A percentile compares a stretch with the other conserved stretches of the same genome.
Evolutionary conservation across 1,140 invertebrate species (phyloP).

Genomic region (Drosophila pectinifera): DNA sequence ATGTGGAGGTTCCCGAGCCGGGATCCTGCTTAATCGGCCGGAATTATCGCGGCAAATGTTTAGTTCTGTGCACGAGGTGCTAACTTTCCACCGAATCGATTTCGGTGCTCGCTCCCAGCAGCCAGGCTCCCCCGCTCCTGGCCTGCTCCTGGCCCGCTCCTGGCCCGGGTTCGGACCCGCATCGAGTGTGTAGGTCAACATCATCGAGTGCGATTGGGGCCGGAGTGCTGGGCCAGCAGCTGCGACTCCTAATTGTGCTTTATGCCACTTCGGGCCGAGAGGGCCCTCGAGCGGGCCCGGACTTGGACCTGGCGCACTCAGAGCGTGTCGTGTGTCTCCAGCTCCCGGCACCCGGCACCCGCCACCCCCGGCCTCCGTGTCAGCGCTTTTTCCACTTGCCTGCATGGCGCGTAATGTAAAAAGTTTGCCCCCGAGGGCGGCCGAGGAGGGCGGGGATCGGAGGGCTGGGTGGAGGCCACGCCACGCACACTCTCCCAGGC

Average conservation of each 20-base stretch:
- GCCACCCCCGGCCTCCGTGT: not conserved
- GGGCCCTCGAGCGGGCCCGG: not conserved
- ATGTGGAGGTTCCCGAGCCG: no score
- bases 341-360: no score
- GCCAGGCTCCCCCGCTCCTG: no score
- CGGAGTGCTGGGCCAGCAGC: slow-evolving; percentile 25
- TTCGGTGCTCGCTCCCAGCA: slow-evolving; percentile 12
- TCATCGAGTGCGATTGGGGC: slow-evolving; percentile 26
- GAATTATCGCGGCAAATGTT: slow-evolving; percentile 59
- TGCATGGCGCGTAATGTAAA: slow-evolving; percentile 62
- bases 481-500: slow-evolving; percentile 9
- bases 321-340: slow-evolving; percentile 12
- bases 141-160: not conserved
- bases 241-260: slow-evolving; percentile 52
- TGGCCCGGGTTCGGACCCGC: not conserved
- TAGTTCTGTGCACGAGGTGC: slow-evolving; percentile 57
- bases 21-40: slow-evolving; percentile 53
- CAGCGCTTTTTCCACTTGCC: slow-evolving; percentile 58
- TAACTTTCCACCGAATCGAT: slow-evolving; percentile 12
- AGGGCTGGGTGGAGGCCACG: not conserved
- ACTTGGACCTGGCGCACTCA: not conserved
- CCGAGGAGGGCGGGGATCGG: not conserved
- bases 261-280: slow-evolving; percentile 17
- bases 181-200: slow-evolving; percentile 12
- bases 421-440: slow-evolving; percentile 44